phyloP scores from a whole-genome alignment of 2,888 invertebrate species.

The Drosophila robusta region DNA sequence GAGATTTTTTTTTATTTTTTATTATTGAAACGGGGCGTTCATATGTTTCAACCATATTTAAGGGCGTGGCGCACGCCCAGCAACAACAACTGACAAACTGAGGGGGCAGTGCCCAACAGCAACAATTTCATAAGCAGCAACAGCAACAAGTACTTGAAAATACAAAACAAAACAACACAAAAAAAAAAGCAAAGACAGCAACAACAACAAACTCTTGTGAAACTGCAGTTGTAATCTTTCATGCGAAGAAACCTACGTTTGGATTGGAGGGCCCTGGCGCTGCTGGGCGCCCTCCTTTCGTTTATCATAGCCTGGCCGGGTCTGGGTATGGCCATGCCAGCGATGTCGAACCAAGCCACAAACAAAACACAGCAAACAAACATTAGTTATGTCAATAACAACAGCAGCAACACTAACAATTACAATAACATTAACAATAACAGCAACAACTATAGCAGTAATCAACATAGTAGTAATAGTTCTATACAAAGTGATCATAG shows the following conservation, averaged over 20 bases:
- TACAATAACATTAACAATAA: conserved; percentile 16
- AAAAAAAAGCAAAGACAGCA: conserved; percentile 2
- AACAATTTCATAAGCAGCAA: conserved; percentile 18
- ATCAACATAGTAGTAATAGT: conserved; percentile 59
- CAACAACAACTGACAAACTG: conserved; percentile 48
- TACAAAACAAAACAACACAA: background rate
- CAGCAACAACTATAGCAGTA: conserved; percentile 44
- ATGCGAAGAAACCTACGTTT: conserved; percentile 85
- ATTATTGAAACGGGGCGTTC: conserved; percentile 51
- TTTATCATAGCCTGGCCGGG: conserved; percentile 83
- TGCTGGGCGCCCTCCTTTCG: conserved; percentile 85
- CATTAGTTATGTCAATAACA: conserved; percentile 19
- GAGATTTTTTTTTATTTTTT: conserved; percentile 34
- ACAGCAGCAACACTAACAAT: conserved; percentile 20
- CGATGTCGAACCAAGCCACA: conserved; percentile 42
- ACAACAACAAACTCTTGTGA: conserved; percentile 40
- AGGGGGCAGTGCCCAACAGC: conserved; percentile 36
- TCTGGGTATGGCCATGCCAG: conserved; percentile 83
- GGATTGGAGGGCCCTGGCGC: conserved; percentile 85
- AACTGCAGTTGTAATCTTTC: conserved; percentile 72
- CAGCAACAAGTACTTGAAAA: conserved; percentile 15
- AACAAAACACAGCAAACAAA: conserved; percentile 26
- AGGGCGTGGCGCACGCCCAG: conserved; percentile 73
- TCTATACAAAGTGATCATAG: conserved; percentile 73
- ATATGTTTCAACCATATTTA: conserved; percentile 69